Conservation (phyloP, 2,888 invertebrate genomes). For the Eilema griseolum region DNA sequence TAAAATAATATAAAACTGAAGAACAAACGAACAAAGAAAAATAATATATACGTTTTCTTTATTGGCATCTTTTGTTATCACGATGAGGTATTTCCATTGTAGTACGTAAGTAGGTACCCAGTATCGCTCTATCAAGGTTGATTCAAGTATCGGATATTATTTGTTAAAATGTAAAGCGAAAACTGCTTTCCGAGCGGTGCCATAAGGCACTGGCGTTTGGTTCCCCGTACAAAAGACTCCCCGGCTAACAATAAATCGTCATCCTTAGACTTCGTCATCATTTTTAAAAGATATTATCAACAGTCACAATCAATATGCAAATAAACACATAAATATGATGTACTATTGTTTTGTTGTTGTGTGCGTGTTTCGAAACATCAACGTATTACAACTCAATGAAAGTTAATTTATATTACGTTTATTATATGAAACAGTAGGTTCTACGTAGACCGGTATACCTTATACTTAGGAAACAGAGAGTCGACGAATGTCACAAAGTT, state of each 20-base stretch:
- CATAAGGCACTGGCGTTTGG: background rate
- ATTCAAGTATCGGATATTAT: constrained; percentile 24
- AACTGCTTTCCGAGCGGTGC: constrained; percentile 10
- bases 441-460: too few relatives aligned
- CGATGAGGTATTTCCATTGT: background rate
- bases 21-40: background rate
- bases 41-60: background rate
- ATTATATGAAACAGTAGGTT: background rate
- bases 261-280: too few relatives aligned
- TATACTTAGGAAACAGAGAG: too few relatives aligned
- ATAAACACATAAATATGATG: constrained; percentile 6
- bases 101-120: constrained; percentile 10
- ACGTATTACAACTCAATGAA: background rate
- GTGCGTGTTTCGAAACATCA: background rate
- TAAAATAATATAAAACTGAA: background rate
- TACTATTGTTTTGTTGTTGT: background rate
- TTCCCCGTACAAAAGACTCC: constrained; percentile 1
- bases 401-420: background rate
- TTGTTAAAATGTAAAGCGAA: constrained; percentile 22
- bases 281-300: constrained; percentile 26
- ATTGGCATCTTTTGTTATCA: constrained; percentile 4
- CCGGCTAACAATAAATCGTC: constrained; percentile 17
- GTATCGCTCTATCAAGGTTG: constrained; percentile 23
- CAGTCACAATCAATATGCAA: constrained; percentile 14
- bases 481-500: too few relatives aligned